Evolutionary conservation across 2,113 vertebrate species (phyloP).

Genomic region (Poeciliopsis turrubarensis): DNA sequence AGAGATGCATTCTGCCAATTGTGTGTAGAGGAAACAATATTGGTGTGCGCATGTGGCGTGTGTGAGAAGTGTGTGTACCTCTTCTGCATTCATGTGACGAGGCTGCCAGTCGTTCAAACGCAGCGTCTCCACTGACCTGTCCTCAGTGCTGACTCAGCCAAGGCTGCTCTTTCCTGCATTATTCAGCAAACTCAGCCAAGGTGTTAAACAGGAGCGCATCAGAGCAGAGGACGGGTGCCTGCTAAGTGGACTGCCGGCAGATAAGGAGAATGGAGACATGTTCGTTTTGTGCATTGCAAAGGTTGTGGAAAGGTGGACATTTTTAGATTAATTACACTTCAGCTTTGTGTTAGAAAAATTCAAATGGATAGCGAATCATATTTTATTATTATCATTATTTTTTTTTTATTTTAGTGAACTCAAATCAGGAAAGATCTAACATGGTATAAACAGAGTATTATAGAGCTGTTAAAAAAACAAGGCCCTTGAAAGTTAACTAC

Average conservation of each 20-base stretch:
- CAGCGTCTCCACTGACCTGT: conserved; percentile 63
- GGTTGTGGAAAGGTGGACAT: conserved; percentile 27
- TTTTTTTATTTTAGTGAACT: not conserved
- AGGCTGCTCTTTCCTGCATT: conserved; percentile 60
- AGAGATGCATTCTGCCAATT: not conserved
- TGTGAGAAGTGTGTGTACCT: conserved; percentile 6
- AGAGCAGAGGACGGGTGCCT: conserved; percentile 36
- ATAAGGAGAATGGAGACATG: conserved; percentile 23
- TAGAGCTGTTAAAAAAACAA: not conserved
- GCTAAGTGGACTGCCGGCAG: conserved; percentile 55
- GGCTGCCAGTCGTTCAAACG: conserved; percentile 41
- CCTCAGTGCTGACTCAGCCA: conserved; percentile 68
- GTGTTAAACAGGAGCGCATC: conserved; percentile 69
- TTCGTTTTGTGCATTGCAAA: conserved; percentile 28
- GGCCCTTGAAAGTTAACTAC: not conserved
- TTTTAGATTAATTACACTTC: conserved; percentile 13
- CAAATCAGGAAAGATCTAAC: not conserved
- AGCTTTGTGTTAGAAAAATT: not conserved
- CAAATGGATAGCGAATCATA: not conserved
- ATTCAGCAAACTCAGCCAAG: conserved; percentile 68
- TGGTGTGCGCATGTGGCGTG: not conserved
- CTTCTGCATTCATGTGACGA: conserved; percentile 20
- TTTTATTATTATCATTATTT: too few species aligned
- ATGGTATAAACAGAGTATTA: not conserved
- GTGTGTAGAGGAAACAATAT: conserved; percentile 1